Conservation (phyloP, 2,888 invertebrate species). For the Cheilosia variabilis region DNA sequence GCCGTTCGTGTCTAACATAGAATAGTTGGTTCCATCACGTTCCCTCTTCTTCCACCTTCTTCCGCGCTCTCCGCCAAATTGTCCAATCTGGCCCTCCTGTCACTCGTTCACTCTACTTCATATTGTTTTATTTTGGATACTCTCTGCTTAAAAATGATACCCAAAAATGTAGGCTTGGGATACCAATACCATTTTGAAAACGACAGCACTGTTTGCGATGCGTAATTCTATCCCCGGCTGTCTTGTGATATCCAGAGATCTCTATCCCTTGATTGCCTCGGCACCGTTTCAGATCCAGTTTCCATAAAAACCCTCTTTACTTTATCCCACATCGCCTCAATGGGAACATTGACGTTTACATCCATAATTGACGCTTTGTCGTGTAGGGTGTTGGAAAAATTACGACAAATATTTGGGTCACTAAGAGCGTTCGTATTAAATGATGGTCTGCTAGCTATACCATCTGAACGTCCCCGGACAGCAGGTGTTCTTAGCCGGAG, state of each 20-base stretch:
- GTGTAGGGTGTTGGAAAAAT: slow-evolving; percentile 6
- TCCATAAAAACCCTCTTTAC: background rate
- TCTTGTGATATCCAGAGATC: background rate
- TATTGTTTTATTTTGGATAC: too few species aligned
- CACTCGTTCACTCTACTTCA: background rate
- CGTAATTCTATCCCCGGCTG: background rate
- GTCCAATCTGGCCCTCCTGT: background rate
- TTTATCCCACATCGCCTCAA: background rate
- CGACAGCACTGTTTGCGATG: background rate
- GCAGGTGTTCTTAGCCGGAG: too few species aligned
- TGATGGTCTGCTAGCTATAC: background rate
- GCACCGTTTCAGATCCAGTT: background rate
- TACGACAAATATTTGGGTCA: background rate
- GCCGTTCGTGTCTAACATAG: background rate
- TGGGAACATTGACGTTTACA: background rate
- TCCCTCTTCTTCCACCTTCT: background rate
- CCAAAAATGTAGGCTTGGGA: too few species aligned
- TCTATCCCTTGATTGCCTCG: background rate
- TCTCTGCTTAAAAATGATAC: too few species aligned
- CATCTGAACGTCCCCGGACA: background rate
- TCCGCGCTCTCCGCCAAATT: background rate
- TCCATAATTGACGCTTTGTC: background rate
- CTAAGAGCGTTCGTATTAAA: background rate
- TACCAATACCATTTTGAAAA: accelerated
- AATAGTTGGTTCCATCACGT: background rate